phyloP scores from a whole-genome alignment of 2,888 invertebrate genomes.

The Mesorhabditis belari region DNA sequence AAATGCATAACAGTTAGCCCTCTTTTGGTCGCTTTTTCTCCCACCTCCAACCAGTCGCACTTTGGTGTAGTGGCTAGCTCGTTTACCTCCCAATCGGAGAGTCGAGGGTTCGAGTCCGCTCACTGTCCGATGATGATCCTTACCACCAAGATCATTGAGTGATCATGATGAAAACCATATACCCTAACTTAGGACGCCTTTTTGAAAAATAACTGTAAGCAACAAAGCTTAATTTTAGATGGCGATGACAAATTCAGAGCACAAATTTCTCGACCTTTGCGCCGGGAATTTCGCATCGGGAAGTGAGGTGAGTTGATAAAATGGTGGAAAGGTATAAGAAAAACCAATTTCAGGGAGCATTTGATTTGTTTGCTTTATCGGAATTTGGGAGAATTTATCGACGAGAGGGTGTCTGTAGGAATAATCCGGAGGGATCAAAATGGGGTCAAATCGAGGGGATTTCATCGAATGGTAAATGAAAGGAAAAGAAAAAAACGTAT shows the following conservation, averaged over 20 bases:
- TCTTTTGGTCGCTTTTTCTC: too few species aligned
- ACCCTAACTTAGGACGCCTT: too few species aligned
- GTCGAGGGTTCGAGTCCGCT: too few species aligned
- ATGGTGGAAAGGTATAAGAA: neutral
- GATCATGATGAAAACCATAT: too few species aligned
- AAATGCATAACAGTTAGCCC: too few species aligned
- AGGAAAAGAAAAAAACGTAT: conserved; percentile 1
- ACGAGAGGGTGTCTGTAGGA: neutral
- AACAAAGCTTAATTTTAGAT: neutral
- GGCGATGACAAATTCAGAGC: neutral
- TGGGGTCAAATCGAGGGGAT: neutral
- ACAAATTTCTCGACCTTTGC: neutral
- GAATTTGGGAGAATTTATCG: neutral
- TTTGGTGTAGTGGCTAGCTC: too few species aligned
- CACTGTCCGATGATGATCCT: too few species aligned
- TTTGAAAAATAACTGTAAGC: too few species aligned
- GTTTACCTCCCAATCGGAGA: too few species aligned
- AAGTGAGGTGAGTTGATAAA: neutral
- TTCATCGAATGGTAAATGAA: neutral
- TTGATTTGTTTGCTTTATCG: neutral
- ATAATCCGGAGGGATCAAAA: neutral
- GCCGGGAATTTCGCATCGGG: neutral
- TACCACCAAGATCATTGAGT: too few species aligned
- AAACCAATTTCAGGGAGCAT: neutral
- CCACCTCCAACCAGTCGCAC: too few species aligned